Conservation (phyloP, 2,888 invertebrate genomes). For the Mongoloraphidia duomilia region DNA sequence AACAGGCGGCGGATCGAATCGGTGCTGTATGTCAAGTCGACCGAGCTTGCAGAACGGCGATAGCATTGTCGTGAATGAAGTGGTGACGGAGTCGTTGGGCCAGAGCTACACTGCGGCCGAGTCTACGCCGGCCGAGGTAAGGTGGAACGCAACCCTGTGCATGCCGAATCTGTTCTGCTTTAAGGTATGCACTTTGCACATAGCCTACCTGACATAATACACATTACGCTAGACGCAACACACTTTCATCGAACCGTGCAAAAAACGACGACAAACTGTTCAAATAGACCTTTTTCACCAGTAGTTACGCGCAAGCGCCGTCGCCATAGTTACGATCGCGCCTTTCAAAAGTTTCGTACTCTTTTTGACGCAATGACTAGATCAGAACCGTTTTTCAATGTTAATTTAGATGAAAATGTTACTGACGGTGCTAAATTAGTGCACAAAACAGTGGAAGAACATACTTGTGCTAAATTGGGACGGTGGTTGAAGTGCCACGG, state of each 20-base stretch:
- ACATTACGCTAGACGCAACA: conserved; percentile 4
- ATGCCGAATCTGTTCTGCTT: conserved; percentile 77
- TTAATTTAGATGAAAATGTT: too few species aligned
- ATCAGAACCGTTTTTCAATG: too few species aligned
- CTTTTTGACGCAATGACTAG: too few species aligned
- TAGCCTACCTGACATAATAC: conserved; percentile 11
- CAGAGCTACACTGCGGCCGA: conserved; percentile 20
- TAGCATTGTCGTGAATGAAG: not conserved
- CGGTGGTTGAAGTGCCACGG: too few species aligned
- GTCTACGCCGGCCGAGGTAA: conserved; percentile 38
- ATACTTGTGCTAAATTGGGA: too few species aligned
- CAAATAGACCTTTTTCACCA: too few species aligned
- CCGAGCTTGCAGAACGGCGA: not conserved
- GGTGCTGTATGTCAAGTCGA: not conserved
- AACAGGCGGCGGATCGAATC: not conserved
- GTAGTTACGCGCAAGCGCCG: too few species aligned
- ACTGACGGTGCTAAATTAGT: too few species aligned
- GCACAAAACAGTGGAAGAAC: too few species aligned
- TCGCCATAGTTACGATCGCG: too few species aligned
- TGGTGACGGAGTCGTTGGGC: conserved; percentile 15
- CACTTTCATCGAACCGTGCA: conserved; percentile 6
- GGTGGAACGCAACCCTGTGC: conserved; percentile 63
- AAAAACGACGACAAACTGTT: too few species aligned
- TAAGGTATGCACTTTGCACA: conserved; percentile 48
- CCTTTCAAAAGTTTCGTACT: too few species aligned